Percentiles rank a stretch among this genome's conserved stretches.
Conservation (phyloP, 1,140 invertebrate genomes). For the Formica selysi region DNA sequence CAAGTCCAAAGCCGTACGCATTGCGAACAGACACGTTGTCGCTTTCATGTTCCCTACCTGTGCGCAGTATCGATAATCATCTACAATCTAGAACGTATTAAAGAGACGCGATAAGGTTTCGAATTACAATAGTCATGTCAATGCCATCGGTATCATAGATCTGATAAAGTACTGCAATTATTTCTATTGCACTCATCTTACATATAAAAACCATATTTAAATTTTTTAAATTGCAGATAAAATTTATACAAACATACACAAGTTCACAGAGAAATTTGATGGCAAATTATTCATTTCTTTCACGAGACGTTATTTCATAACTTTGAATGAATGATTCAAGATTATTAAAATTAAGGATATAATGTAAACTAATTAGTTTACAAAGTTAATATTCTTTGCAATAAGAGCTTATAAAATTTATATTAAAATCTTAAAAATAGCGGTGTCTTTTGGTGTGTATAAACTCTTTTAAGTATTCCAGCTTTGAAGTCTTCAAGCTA, state of each 20-base stretch:
- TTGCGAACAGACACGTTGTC: background rate
- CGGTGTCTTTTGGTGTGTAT: no score
- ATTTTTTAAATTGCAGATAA: background rate
- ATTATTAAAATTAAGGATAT: background rate
- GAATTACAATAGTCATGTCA: slow-evolving; percentile 30
- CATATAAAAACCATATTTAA: background rate
- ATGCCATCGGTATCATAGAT: background rate
- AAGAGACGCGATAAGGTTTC: background rate
- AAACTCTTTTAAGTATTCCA: background rate
- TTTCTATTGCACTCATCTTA: background rate
- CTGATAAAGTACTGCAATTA: background rate
- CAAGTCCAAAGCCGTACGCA: slow-evolving; percentile 6
- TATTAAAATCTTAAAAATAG: background rate
- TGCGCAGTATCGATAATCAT: slow-evolving; percentile 28
- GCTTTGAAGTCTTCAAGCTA: background rate
- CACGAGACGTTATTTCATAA: no score
- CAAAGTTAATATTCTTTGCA: background rate
- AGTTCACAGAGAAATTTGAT: background rate
- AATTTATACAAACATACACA: background rate
- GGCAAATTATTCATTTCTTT: background rate
- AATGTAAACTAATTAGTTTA: slow-evolving; percentile 3
- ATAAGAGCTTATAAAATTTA: background rate
- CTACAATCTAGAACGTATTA: slow-evolving; percentile 15
- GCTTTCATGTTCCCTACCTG: slow-evolving; percentile 1
- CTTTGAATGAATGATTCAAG: background rate